A percentile compares a stretch with the other conserved stretches of the same genome.
phyloP scores from a whole-genome alignment of 2,797 vertebrate species.

The Enteromius treurensis region DNA sequence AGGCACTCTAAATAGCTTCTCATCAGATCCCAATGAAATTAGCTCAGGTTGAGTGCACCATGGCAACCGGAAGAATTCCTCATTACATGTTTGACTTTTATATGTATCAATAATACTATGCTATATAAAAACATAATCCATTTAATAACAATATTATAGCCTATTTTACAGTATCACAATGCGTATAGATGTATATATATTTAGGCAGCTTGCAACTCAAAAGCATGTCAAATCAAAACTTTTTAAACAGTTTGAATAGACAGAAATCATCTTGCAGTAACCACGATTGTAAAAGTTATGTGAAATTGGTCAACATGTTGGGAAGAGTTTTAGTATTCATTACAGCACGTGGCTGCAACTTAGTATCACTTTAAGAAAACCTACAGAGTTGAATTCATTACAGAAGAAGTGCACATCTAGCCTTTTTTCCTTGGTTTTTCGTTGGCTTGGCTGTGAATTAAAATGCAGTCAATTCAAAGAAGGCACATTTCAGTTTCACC shows the following conservation, averaged over 20 bases:
- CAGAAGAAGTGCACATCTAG: constrained; percentile 3
- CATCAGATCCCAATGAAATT: constrained; percentile 30
- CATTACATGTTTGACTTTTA: neutral
- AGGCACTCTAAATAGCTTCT: constrained; percentile 25
- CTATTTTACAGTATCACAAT: neutral
- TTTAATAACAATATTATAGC: neutral
- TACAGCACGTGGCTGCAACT: neutral
- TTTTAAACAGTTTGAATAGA: neutral
- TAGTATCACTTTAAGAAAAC: constrained; percentile 15
- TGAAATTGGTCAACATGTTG: neutral
- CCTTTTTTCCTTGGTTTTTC: neutral
- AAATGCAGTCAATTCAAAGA: constrained; percentile 7
- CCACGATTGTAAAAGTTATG: neutral
- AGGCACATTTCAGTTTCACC: constrained; percentile 17
- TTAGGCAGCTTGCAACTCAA: neutral
- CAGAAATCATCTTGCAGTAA: neutral
- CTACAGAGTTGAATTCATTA: neutral
- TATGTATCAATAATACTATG: neutral
- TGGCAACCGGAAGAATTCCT: constrained; percentile 1
- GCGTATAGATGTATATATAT: neutral
- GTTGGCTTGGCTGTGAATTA: constrained; percentile 12
- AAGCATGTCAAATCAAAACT: too few species aligned
- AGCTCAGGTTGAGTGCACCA: neutral
- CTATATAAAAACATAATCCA: neutral
- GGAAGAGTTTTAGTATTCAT: neutral